Evolutionary conservation across 2,888 invertebrate species (phyloP).

Genomic region (Osmoderma eremita): DNA sequence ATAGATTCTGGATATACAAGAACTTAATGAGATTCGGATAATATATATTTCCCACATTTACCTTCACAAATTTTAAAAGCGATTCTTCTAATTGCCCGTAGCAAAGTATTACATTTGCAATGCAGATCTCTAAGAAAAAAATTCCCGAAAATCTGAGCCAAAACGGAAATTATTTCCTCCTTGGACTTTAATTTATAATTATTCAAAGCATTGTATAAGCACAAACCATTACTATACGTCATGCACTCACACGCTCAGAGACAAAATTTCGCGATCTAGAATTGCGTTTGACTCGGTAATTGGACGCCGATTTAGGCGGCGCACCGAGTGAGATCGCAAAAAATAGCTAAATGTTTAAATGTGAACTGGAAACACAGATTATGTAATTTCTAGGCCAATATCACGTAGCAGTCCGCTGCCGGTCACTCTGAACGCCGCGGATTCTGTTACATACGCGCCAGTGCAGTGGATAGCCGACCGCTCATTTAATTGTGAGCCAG

Average conservation of each 20-base stretch:
- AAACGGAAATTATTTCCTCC: neutral
- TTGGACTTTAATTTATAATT: too few relatives aligned
- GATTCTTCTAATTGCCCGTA: too few relatives aligned
- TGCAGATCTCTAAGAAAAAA: too few relatives aligned
- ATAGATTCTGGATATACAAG: too few relatives aligned
- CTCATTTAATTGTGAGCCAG: neutral
- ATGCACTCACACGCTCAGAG: neutral
- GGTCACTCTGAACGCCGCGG: neutral
- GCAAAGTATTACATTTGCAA: too few relatives aligned
- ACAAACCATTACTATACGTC: too few relatives aligned
- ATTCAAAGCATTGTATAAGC: too few relatives aligned
- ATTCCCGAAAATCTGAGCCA: too few relatives aligned
- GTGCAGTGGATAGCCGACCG: neutral
- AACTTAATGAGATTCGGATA: too few relatives aligned
- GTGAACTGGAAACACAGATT: conserved; percentile 43
- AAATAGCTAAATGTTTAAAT: conserved; percentile 32
- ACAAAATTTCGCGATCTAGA: conserved; percentile 35
- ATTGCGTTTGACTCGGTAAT: conserved; percentile 32
- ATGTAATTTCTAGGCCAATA: conserved; percentile 44
- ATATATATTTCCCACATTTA: too few relatives aligned
- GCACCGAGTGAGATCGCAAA: conserved; percentile 14
- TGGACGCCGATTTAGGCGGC: conserved; percentile 32
- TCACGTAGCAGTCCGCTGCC: conserved; percentile 23
- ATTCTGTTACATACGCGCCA: conserved; percentile 10
- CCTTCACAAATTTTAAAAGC: too few relatives aligned